Percentiles rank a stretch among this genome's conserved stretches.
These are phyloP conservation scores for Gryon sp. DNA, from an alignment of 1,140 invertebrate genomes.

Conservation along the genomic window DNA sequence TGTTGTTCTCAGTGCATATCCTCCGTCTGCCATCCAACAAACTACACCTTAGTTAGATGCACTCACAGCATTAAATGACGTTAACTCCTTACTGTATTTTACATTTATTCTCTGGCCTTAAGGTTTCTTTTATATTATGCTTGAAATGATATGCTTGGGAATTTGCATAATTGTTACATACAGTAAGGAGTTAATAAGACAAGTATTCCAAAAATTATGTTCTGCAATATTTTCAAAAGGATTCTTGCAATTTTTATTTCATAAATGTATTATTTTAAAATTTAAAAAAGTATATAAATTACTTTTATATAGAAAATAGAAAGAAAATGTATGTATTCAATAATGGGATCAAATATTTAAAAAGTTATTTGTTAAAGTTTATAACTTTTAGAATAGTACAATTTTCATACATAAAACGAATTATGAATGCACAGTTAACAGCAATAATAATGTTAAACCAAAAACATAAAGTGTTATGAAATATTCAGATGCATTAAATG, in stretches of 20 bases:
- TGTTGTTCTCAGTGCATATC: conserved; percentile 75
- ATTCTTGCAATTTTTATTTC: too few species aligned
- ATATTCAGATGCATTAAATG: too few species aligned
- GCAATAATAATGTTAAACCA: too few species aligned
- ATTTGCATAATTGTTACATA: conserved; percentile 1
- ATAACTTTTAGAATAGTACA: too few species aligned
- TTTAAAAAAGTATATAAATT: not conserved
- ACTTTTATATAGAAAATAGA: too few species aligned
- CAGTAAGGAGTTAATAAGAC: conserved; percentile 43
- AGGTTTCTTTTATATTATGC: not conserved
- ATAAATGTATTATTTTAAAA: not conserved
- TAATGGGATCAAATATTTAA: too few species aligned
- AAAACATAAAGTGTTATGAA: too few species aligned
- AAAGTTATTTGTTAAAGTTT: too few species aligned
- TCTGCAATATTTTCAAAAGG: not conserved
- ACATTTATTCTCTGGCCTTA: not conserved
- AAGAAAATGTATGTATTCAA: too few species aligned
- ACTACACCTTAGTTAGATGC: conserved; percentile 79
- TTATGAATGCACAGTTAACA: too few species aligned
- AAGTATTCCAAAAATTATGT: conserved; percentile 67
- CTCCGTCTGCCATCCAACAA: conserved; percentile 77
- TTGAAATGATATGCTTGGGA: too few species aligned
- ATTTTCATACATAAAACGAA: too few species aligned
- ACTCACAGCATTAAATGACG: conserved; percentile 62
- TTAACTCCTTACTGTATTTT: conserved; percentile 57